Evolutionary conservation across 2,797 vertebrate genomes (phyloP), one percentile per base, ranked within the genome.

Genomic region (Silurus aristotelis): DNA sequence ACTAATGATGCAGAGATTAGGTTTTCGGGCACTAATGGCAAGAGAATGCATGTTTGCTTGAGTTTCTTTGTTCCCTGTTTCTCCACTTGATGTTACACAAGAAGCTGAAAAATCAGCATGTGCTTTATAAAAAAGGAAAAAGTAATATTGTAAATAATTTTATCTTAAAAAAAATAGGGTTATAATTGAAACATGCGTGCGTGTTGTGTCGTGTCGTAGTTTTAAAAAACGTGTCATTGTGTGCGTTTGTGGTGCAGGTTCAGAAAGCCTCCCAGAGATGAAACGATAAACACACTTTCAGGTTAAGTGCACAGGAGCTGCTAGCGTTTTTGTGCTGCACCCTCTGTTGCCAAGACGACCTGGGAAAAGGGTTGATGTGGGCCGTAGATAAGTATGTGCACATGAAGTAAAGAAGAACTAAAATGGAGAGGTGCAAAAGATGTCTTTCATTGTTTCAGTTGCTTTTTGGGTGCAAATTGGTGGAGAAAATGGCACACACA

Each of bases 281-380:
- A 92, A 89, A 83, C 88, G 93, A 95, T 94, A 92, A 90, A 91
- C 89, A 85, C 79, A 89, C 88, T 91, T 89, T 85, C 79, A 86
- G 85, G 90, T 89, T 89, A 92, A 89, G 86, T 88, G 89, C 91
- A 87, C 85, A 92, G 82, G 84, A 87, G 91, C 91, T 92, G 91
- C 90, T 91, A 89, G 87, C 64, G 90, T 92, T 90, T 67, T 92
- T 89, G 92, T 89, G 89, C 90, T 92, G 83, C 80, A 89, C 87
- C 87, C 86, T 82, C 84, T 72, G 94, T 95, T 95, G 93, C 94
- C 91, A 94, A 90, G 94, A 92, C 94, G 88, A 95, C 94, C 91
- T 92, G 89, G 89, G 92, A 93, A 93, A 93, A 91, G 93, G 93
- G 93, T 92, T 94, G 91, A 95, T 96, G 94, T 85, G 88, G 94